Conservation (phyloP, 1,140 invertebrate species). For the Drosophila kurseongensis region DNA sequence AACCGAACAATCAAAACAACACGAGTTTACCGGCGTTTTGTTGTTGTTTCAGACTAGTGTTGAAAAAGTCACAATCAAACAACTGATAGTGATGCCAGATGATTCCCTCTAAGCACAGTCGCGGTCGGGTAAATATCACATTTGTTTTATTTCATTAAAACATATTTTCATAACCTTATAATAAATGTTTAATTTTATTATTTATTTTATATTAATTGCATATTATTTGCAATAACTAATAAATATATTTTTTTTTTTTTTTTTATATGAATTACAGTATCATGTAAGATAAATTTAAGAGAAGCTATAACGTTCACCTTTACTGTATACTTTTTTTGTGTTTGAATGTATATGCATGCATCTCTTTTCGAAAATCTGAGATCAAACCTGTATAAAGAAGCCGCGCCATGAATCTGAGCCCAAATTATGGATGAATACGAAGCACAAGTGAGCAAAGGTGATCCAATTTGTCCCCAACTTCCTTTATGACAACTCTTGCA, state of each 20-base stretch:
- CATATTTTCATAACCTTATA: background rate
- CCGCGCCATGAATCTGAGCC: background rate
- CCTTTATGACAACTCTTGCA: background rate
- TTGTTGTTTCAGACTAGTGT: conserved; percentile 6
- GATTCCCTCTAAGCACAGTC: background rate
- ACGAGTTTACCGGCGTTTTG: conserved; percentile 29
- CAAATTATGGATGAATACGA: conserved; percentile 68
- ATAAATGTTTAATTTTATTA: background rate
- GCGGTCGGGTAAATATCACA: background rate
- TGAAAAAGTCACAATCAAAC: background rate
- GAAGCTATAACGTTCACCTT: background rate
- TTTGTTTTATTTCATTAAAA: background rate
- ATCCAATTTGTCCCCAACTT: background rate
- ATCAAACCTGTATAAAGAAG: background rate
- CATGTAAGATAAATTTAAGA: too few species aligned
- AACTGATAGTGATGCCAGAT: conserved; percentile 17
- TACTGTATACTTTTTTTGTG: background rate
- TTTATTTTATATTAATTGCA: too few species aligned
- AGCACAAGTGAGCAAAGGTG: conserved; percentile 58
- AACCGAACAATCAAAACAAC: conserved; percentile 36
- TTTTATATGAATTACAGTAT: too few species aligned
- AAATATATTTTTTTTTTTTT: too few species aligned
- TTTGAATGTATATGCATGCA: background rate
- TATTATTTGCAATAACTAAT: too few species aligned
- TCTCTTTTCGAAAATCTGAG: conserved; percentile 1